Conservation (phyloP, 1,140 invertebrate species). For the Drosophila triauraria region DNA sequence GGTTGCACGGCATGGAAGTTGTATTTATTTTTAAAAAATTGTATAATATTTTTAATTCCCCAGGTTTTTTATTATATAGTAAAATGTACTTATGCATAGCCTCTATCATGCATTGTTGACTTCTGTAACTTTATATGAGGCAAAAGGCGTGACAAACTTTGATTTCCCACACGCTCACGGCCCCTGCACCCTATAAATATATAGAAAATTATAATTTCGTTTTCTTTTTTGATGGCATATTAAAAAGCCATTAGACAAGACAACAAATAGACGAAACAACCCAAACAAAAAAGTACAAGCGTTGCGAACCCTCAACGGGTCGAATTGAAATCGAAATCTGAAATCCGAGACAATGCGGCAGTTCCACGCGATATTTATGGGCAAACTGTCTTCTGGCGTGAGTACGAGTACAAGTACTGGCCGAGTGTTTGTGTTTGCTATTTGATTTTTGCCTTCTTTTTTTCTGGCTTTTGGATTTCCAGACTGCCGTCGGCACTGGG, state of each 20-base stretch:
- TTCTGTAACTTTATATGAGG: conserved; percentile 12
- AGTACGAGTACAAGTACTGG: conserved; percentile 1
- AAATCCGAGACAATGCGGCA: conserved; percentile 51
- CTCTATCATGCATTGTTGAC: not conserved
- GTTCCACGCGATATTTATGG: conserved; percentile 46
- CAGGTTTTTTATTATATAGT: not conserved
- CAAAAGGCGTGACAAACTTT: conserved; percentile 39
- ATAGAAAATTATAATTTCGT: conserved; percentile 24
- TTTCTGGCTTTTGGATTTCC: conserved; percentile 12
- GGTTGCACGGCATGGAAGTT: not conserved
- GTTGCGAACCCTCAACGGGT: conserved; percentile 23
- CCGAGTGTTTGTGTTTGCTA: conserved; percentile 45
- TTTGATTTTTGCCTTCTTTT: conserved; percentile 7
- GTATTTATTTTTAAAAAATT: not conserved
- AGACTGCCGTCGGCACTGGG: conserved; percentile 13
- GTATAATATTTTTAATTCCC: not conserved
- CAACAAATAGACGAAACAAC: conserved; percentile 12
- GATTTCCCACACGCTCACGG: conserved; percentile 39
- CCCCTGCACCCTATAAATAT: conserved; percentile 16
- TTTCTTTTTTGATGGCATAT: conserved; percentile 35
- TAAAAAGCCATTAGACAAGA: conserved; percentile 46
- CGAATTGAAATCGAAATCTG: conserved; percentile 45
- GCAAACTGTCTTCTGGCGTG: conserved; percentile 45
- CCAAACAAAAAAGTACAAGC: conserved; percentile 21
- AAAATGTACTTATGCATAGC: not conserved